Conservation (phyloP, 2,888 invertebrate species). For the Caenorhabditis sp. region DNA sequence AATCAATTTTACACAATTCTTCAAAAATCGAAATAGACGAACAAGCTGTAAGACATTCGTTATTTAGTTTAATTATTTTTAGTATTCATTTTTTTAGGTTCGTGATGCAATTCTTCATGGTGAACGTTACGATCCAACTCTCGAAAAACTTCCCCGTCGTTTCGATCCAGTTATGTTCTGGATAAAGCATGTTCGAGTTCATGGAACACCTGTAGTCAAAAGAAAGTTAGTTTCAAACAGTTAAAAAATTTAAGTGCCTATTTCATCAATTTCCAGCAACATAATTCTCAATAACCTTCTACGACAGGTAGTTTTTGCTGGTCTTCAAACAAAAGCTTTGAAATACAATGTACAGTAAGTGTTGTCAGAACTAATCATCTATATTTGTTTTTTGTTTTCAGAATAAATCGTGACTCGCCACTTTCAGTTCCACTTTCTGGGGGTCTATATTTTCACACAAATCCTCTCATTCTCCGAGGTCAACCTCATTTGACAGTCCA, state of each 20-base stretch:
- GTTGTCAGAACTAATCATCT: not conserved
- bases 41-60: conserved; percentile 32
- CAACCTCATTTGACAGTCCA: conserved; percentile 66
- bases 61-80: not conserved
- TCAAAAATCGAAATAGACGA: conserved; percentile 45
- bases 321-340: conserved; percentile 40
- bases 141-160: conserved; percentile 60
- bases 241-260: no score
- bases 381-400: conserved; percentile 1
- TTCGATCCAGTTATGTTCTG: conserved; percentile 70
- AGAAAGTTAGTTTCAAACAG: conserved; percentile 48
- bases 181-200: conserved; percentile 56
- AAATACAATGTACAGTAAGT: conserved; percentile 43
- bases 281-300: conserved; percentile 65
- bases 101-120: conserved; percentile 65
- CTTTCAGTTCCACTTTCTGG: conserved; percentile 49
- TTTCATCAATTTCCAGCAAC: conserved; percentile 52
- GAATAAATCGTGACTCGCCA: conserved; percentile 52
- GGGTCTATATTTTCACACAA: conserved; percentile 37
- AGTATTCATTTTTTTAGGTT: conserved; percentile 35
- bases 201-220: conserved; percentile 66
- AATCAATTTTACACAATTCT: conserved; percentile 42
- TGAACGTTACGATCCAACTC: conserved; percentile 64
- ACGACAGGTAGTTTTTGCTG: conserved; percentile 55
- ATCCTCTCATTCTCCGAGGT: conserved; percentile 62